phyloP scores from a whole-genome alignment of 2,113 vertebrate species.

The Coreoperca whiteheadi region DNA sequence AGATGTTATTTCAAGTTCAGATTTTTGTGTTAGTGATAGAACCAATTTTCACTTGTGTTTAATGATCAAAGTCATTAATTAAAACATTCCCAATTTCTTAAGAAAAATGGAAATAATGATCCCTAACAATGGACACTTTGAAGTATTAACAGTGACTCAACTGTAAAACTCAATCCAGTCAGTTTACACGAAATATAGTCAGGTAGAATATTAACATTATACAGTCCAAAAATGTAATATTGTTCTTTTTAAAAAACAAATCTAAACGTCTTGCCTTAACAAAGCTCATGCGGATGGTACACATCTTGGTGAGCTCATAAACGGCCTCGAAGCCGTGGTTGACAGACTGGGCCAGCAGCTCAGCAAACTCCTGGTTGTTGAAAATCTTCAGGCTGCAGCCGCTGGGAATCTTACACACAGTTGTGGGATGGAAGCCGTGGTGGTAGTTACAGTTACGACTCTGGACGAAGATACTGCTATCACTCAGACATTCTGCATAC shows the following conservation, averaged over 20 bases:
- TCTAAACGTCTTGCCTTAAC: conserved; percentile 88
- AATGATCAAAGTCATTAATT: neutral
- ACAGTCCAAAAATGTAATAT: neutral
- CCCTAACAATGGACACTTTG: too few species aligned
- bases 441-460: conserved; percentile 99
- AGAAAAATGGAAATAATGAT: neutral
- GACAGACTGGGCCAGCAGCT: conserved; percentile 96
- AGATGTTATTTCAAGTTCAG: neutral
- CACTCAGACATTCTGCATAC: conserved; percentile 97
- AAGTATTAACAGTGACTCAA: neutral
- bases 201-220: neutral
- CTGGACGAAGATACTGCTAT: conserved; percentile 99
- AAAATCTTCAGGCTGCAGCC: conserved; percentile 99
- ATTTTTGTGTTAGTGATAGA: neutral
- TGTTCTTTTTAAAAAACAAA: neutral
- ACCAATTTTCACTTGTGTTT: neutral
- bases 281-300: conserved; percentile 99
- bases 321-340: conserved; percentile 99
- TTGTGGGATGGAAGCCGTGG: conserved; percentile 97
- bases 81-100: neutral
- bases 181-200: neutral
- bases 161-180: neutral
- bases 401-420: conserved; percentile 98
- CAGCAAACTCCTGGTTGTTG: conserved; percentile 99
- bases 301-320: conserved; percentile 99